Evolutionary conservation across 2,888 invertebrate genomes (phyloP).

Genomic region (Miltochrista miniata): DNA sequence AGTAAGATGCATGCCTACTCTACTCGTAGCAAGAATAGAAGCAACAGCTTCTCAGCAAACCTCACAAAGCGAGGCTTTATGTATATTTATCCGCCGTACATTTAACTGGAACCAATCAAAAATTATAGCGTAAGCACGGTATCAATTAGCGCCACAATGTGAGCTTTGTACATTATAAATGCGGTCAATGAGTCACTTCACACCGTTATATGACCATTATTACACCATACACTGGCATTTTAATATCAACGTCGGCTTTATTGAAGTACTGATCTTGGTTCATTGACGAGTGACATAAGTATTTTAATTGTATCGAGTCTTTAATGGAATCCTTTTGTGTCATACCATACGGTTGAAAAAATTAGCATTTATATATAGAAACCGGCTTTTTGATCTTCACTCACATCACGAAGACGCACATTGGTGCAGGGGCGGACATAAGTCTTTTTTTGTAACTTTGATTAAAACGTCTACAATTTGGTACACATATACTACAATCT

Average conservation of each 20-base stretch:
- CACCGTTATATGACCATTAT: slow-evolving; percentile 35
- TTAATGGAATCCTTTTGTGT: background rate
- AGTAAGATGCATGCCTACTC: background rate
- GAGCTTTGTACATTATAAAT: slow-evolving; percentile 39
- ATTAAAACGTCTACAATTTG: no score
- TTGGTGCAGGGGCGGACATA: no score
- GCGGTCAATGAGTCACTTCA: slow-evolving; percentile 41
- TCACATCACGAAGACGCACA: no score
- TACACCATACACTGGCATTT: slow-evolving; percentile 22
- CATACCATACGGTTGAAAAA: no score
- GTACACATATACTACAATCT: no score
- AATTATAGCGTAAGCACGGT: slow-evolving; percentile 35
- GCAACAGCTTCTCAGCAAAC: background rate
- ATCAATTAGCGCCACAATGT: slow-evolving; percentile 38
- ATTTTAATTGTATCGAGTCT: background rate
- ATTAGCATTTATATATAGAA: no score
- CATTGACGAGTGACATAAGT: background rate
- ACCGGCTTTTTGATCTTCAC: no score
- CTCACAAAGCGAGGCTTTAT: slow-evolving; percentile 29
- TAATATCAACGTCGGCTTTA: slow-evolving; percentile 11
- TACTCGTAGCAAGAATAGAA: background rate
- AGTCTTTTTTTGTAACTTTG: no score
- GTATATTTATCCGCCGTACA: slow-evolving; percentile 35
- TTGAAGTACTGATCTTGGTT: background rate
- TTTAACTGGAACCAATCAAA: slow-evolving; percentile 43